Evolutionary conservation across 2,888 invertebrate species (phyloP).

Genomic region (Bembecia ichneumoniformis): DNA sequence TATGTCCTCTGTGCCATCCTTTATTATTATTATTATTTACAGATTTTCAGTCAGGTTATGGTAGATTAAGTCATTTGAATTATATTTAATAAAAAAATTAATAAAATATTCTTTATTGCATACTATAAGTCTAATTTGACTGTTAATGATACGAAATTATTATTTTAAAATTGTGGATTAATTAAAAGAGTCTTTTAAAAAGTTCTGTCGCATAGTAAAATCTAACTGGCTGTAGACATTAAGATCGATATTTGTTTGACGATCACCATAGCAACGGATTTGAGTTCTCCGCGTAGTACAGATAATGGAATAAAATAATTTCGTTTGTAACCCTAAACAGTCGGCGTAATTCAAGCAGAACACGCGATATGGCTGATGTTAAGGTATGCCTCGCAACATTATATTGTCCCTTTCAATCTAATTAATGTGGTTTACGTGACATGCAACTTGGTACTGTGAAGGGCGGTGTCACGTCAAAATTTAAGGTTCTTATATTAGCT

Average conservation of each 20-base stretch:
- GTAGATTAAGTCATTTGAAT: no score
- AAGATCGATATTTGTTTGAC: constrained; percentile 11
- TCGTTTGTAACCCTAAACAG: constrained; percentile 45
- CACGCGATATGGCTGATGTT: constrained; percentile 61
- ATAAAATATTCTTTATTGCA: no score
- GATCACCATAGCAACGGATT: constrained; percentile 38
- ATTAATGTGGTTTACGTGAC: constrained; percentile 51
- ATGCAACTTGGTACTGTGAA: constrained; percentile 28
- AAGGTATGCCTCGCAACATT: constrained; percentile 43
- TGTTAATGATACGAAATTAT: no score
- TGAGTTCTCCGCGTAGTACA: constrained; percentile 41
- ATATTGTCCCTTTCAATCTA: constrained; percentile 39
- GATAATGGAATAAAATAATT: constrained; percentile 62
- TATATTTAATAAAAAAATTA: no score
- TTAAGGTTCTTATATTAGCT: constrained; percentile 13
- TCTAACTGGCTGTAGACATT: no score
- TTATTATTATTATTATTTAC: no score
- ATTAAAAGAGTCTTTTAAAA: no score
- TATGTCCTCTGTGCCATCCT: no score
- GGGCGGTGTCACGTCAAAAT: constrained; percentile 20
- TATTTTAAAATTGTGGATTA: no score
- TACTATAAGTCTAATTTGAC: no score
- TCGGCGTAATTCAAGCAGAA: constrained; percentile 45
- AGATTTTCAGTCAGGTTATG: no score
- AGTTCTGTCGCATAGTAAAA: no score